A percentile compares a stretch with the other conserved stretches of the same genome.
phyloP scores from a whole-genome alignment of 2,888 invertebrate genomes.

The Cheilosia variabilis region DNA sequence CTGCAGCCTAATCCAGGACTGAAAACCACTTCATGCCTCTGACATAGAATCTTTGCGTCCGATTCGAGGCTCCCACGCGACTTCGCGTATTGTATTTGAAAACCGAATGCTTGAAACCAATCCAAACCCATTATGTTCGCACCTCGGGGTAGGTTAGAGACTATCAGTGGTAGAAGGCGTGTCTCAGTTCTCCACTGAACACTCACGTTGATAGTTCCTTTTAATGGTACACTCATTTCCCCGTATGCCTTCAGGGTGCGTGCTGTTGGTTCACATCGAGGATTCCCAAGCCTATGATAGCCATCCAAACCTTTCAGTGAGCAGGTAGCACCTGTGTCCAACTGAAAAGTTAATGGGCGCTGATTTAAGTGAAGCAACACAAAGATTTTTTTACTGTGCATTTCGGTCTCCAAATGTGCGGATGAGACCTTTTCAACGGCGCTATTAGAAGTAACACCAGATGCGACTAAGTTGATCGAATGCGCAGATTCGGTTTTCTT shows the following conservation, averaged over 20 bases:
- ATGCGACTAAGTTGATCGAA: not conserved
- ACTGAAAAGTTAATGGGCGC: constrained; percentile 14
- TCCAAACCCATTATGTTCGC: constrained; percentile 21
- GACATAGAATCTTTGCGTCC: not conserved
- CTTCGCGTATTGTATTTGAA: not conserved
- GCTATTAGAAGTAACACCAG: not conserved
- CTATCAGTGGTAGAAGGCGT: constrained; percentile 8
- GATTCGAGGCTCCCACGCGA: not conserved
- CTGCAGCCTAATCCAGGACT: constrained; percentile 10
- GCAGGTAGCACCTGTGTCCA: constrained; percentile 25
- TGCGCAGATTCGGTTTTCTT: constrained; percentile 1
- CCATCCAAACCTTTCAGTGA: constrained; percentile 15
- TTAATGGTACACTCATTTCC: too few species aligned
- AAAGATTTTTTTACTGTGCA: too few species aligned
- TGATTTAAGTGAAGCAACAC: constrained; percentile 27
- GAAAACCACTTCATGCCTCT: constrained; percentile 12
- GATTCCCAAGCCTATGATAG: constrained; percentile 2
- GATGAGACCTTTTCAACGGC: constrained; percentile 1
- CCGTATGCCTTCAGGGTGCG: too few species aligned
- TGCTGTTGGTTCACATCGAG: not conserved
- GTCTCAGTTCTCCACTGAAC: not conserved
- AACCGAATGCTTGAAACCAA: constrained; percentile 20
- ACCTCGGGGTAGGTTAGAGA: not conserved
- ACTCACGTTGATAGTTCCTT: not conserved
- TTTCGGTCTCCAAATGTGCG: too few species aligned